Evolutionary conservation across 2,888 invertebrate species (phyloP).

Genomic region (Drosophila seclusa): DNA sequence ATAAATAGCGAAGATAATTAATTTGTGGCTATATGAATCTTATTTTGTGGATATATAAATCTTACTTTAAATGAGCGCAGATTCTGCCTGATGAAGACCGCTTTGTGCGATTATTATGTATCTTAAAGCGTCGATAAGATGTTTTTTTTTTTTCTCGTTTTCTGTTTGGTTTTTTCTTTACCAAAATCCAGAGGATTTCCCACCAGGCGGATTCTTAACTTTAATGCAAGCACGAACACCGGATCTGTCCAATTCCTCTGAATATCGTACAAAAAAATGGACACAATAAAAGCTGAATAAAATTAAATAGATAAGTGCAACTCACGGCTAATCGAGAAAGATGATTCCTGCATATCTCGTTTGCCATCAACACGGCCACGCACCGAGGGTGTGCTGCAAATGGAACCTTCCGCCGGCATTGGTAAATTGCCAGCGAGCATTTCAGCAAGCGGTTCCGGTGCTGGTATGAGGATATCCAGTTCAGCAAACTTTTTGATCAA

Average conservation of each 20-base stretch:
- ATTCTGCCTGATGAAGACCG: constrained; percentile 26
- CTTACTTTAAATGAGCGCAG: constrained; percentile 36
- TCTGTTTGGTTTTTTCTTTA: constrained; percentile 85
- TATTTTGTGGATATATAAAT: constrained; percentile 21
- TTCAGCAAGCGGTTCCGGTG: constrained; percentile 78
- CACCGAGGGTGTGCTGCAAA: constrained; percentile 85
- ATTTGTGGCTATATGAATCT: constrained; percentile 27
- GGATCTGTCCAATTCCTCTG: constrained; percentile 91
- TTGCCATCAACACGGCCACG: constrained; percentile 90
- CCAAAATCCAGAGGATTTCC: constrained; percentile 94
- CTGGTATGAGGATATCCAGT: constrained; percentile 82
- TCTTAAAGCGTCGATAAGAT: constrained; percentile 2
- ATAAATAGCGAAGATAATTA: constrained; percentile 27
- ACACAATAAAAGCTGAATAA: not conserved
- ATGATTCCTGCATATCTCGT: constrained; percentile 94
- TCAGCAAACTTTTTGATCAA: constrained; percentile 76
- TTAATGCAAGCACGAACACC: constrained; percentile 92
- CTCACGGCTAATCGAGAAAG: constrained; percentile 96
- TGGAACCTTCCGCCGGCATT: constrained; percentile 85
- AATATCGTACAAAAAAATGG: constrained; percentile 70
- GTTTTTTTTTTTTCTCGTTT: constrained; percentile 66
- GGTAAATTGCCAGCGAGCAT: constrained; percentile 67
- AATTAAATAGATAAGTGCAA: constrained; percentile 37
- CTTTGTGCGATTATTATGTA: constrained; percentile 44
- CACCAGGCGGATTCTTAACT: constrained; percentile 95